Conservation (phyloP, 2,113 vertebrate genomes). For the Malaclemys terrapin region DNA sequence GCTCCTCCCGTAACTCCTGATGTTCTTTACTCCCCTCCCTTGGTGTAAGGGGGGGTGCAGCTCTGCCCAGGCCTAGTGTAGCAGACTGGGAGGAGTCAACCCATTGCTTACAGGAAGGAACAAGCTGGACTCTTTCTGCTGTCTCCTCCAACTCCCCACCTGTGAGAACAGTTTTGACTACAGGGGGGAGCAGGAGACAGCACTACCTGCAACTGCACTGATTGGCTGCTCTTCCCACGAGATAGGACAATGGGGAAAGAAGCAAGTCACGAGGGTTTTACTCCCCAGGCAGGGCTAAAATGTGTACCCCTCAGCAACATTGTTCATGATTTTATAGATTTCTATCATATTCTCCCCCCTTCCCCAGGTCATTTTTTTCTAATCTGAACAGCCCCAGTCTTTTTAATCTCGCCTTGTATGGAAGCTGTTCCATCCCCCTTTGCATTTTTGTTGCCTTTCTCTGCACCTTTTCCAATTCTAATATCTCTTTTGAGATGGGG, state of each 20-base stretch:
- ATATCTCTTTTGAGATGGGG: neutral
- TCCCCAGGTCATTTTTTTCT: neutral
- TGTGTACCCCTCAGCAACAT: neutral
- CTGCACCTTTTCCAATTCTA: neutral
- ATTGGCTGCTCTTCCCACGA: neutral
- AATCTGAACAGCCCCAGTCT: neutral
- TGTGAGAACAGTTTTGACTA: neutral
- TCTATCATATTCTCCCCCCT: neutral
- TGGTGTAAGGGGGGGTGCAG: neutral
- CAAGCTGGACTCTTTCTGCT: neutral
- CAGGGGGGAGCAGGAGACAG: too few relatives aligned
- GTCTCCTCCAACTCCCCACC: neutral
- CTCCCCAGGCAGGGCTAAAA: neutral
- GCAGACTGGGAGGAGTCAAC: neutral
- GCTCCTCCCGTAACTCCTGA: neutral
- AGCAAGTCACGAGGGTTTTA: neutral
- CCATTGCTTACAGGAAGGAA: neutral
- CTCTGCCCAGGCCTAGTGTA: neutral
- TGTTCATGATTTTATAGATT: neutral
- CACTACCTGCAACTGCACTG: neutral
- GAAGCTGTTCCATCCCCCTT: neutral
- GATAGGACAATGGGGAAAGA: neutral
- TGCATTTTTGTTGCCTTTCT: neutral
- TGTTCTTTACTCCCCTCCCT: neutral
- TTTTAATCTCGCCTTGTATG: neutral